phyloP scores from a whole-genome alignment of 2,113 vertebrate species.

The Corvus cornix region DNA sequence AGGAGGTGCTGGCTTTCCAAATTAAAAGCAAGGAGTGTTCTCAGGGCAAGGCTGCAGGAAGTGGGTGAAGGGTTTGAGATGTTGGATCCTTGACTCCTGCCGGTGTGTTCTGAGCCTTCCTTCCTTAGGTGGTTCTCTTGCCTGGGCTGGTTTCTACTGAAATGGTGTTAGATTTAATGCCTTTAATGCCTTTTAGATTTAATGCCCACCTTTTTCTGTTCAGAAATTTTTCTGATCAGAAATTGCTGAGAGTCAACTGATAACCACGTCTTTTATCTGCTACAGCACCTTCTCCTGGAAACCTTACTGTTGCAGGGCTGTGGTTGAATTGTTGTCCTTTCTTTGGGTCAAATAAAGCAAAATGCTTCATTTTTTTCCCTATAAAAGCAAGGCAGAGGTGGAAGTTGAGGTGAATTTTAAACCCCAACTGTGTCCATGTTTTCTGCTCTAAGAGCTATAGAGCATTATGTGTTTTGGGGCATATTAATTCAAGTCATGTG shows the following conservation, averaged over 20 bases:
- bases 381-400: neutral
- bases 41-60: neutral
- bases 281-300: neutral
- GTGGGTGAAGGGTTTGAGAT: neutral
- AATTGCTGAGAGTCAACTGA: neutral
- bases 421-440: neutral
- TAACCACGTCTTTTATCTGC: neutral
- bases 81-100: neutral
- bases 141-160: neutral
- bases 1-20: neutral
- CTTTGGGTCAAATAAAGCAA: neutral
- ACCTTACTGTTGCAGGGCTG: neutral
- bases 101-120: neutral
- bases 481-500: neutral
- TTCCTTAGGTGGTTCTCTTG: neutral
- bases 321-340: neutral
- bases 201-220: neutral
- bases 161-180: neutral
- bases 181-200: neutral
- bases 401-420: neutral
- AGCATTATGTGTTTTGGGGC: neutral
- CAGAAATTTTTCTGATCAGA: neutral
- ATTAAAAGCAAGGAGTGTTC: neutral
- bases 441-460: neutral
- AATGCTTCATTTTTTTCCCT: neutral